Evolutionary conservation across 2,888 invertebrate species (phyloP), one percentile per base, ranked within the genome.

Genomic region (Eilema caniola): DNA sequence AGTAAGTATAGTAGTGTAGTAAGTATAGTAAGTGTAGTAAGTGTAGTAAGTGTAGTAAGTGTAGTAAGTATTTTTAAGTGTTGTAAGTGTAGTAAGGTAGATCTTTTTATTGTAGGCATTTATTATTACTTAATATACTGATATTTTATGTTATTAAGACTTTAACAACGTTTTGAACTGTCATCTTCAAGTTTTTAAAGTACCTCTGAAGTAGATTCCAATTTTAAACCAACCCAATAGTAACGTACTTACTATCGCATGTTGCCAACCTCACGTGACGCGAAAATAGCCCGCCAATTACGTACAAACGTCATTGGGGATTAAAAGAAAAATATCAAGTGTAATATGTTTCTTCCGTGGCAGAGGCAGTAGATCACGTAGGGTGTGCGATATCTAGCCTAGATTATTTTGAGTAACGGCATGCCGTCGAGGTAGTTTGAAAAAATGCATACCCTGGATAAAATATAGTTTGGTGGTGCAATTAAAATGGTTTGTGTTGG

Each of bases 351-450:
- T 90, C 88, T 89, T 92, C 90, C 84, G 86, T 90, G 86, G 86
- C 87, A 86, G 83, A 81, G 81, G 84, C 86, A 86, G 91, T 94
- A 90, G 89, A 93, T 93, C 93, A 93, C 86, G 88, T 82, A 78
- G 81, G 85, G 88, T 83, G 88, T 86, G 88, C 90, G 95, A 94
- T 94, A 94, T 93, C 91, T 89, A 88, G 87, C 88, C 84, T 90
- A 94, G 95, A 95, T 95, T 90, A 94, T 93, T 94, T 93, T 94
- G 94, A 95, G 87, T 93, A 93, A 95, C 92, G 90, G 90, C 89
- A 81, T 77, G 82, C 85, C 83, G 88, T 83, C 83, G 85, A 82
- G 85, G 81, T 72, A 79, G 70, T 73, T 31, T 75, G 86, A 84
- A 87, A 86, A 88, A 93, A 93, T 89, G 90, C 90, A 90, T 84